Evolutionary conservation across 2,888 invertebrate genomes (phyloP).

Genomic region (Nymphalis urticae): DNA sequence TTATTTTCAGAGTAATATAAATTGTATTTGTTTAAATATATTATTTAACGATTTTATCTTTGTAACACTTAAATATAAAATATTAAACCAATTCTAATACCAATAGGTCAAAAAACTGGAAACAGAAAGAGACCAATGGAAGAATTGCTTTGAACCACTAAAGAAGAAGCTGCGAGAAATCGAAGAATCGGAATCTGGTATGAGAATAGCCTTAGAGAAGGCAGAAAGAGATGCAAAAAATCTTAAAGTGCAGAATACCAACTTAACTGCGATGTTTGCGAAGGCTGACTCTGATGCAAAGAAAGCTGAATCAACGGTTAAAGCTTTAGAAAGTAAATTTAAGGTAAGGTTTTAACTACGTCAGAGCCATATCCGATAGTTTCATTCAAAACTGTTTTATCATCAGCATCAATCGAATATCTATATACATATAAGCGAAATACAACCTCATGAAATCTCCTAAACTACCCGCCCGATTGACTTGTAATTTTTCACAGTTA

Average conservation of each 20-base stretch:
- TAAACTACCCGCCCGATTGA: too few relatives aligned
- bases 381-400: not conserved
- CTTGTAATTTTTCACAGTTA: too few relatives aligned
- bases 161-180: constrained; percentile 80
- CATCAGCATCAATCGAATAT: too few relatives aligned
- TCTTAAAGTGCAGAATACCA: constrained; percentile 70
- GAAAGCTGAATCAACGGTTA: constrained; percentile 73
- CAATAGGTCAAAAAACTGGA: constrained; percentile 63
- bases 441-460: too few relatives aligned
- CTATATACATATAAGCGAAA: too few relatives aligned
- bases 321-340: constrained; percentile 65
- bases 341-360: constrained; percentile 52
- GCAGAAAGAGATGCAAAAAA: constrained; percentile 79
- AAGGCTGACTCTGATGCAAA: constrained; percentile 76
- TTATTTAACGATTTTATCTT: too few relatives aligned
- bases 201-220: constrained; percentile 78
- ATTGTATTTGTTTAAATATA: too few relatives aligned
- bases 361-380: not conserved
- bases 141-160: constrained; percentile 72
- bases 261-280: constrained; percentile 70
- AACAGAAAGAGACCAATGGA: constrained; percentile 75
- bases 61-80: too few relatives aligned
- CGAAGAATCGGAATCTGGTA: constrained; percentile 81
- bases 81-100: too few relatives aligned
- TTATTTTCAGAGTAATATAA: too few relatives aligned